Evolutionary conservation across 1,140 invertebrate species (phyloP).

Genomic region (Danaus plexippus): DNA sequence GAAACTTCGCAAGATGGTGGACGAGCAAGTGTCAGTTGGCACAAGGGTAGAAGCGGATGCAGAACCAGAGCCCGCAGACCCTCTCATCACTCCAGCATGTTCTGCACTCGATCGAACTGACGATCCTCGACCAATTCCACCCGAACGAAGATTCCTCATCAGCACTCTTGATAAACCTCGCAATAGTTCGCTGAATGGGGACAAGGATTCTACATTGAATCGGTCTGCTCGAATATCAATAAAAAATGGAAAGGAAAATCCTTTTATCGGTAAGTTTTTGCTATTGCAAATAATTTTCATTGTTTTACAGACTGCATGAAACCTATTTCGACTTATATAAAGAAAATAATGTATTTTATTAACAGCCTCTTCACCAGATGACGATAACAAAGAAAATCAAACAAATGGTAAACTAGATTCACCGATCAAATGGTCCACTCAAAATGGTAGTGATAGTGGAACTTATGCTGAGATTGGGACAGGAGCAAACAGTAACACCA

Average conservation of each 20-base stretch:
- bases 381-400: constrained; percentile 67
- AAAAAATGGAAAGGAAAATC: constrained; percentile 65
- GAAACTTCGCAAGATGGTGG: constrained; percentile 72
- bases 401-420: constrained; percentile 62
- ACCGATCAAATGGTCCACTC: constrained; percentile 56
- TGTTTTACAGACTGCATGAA: not conserved
- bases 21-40: constrained; percentile 68
- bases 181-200: constrained; percentile 54
- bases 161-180: constrained; percentile 62
- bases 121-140: constrained; percentile 49
- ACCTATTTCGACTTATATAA: not conserved
- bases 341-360: not conserved
- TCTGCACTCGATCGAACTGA: constrained; percentile 48
- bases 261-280: constrained; percentile 51
- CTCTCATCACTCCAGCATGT: constrained; percentile 67
- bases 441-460: constrained; percentile 63
- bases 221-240: constrained; percentile 54
- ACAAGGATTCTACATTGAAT: constrained; percentile 53
- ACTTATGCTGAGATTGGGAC: constrained; percentile 62
- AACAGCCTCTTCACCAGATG: constrained; percentile 40
- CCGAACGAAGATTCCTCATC: constrained; percentile 58
- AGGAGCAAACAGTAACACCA: constrained; percentile 47
- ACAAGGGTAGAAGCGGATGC: constrained; percentile 57
- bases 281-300: not conserved
- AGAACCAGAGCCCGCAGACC: constrained; percentile 66